Evolutionary conservation across 2,797 vertebrate species (phyloP).

Genomic region (Aldrovandia affinis): DNA sequence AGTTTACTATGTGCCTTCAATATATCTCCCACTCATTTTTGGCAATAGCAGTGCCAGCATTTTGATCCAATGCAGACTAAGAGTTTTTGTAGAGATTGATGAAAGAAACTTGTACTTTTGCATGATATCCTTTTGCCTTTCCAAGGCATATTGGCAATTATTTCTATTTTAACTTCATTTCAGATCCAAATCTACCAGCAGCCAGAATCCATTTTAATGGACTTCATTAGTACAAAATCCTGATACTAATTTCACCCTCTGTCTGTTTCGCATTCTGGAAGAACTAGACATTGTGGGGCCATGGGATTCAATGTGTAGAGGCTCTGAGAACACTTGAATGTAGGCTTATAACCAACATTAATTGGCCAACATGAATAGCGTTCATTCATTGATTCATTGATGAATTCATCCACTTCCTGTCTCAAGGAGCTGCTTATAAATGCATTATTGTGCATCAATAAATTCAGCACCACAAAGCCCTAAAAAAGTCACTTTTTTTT

Average conservation of each 20-base stretch:
- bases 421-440: constrained; percentile 13
- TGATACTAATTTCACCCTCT: not conserved
- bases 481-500: not conserved
- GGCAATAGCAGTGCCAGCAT: not conserved
- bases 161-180: constrained; percentile 1
- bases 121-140: not conserved
- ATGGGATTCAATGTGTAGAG: not conserved
- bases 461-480: not conserved
- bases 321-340: constrained; percentile 18
- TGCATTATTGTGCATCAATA: not conserved
- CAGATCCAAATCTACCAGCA: not conserved
- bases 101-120: constrained; percentile 16
- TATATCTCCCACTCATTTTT: not conserved
- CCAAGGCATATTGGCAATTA: not conserved
- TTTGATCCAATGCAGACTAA: constrained; percentile 19
- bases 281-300: constrained; percentile 8
- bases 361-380: constrained; percentile 63
- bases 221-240: constrained; percentile 23
- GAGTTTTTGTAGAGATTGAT: not conserved
- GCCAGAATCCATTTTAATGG: constrained; percentile 17
- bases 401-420: constrained; percentile 59
- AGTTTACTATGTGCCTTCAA: not conserved
- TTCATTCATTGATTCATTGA: constrained; percentile 67
- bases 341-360: constrained; percentile 52
- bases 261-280: not conserved